Conservation (phyloP, 2,113 vertebrate genomes). For the Phaethon lepturus region DNA sequence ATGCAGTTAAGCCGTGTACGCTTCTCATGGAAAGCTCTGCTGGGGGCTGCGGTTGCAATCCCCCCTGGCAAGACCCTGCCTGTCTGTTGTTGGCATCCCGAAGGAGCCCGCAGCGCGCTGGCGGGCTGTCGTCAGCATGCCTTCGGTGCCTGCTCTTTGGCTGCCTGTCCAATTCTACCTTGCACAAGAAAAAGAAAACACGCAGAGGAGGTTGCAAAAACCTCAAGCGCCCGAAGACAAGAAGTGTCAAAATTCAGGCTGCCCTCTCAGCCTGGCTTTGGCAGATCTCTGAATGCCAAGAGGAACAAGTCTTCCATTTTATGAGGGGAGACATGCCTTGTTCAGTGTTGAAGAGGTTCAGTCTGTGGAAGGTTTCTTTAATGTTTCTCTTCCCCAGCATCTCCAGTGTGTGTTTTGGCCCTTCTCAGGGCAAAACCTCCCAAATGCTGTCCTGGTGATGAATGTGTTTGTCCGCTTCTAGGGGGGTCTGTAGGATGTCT, state of each 20-base stretch:
- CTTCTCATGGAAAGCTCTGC: not conserved
- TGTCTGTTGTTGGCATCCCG: not conserved
- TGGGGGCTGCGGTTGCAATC: not conserved
- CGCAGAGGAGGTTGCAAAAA: not conserved
- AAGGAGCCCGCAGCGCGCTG: not conserved
- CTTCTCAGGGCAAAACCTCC: not conserved
- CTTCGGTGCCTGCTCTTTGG: not conserved
- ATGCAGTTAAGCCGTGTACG: accelerated
- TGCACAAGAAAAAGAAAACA: constrained; percentile 4
- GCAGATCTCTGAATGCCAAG: not conserved
- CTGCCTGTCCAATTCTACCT: constrained; percentile 21
- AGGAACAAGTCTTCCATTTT: not conserved
- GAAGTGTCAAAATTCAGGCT: constrained; percentile 24
- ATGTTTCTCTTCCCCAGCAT: not conserved
- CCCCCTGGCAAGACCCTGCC: not conserved
- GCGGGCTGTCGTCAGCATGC: not conserved
- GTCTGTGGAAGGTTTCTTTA: not conserved
- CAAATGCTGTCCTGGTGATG: not conserved
- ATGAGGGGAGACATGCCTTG: not conserved
- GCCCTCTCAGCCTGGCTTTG: not conserved
- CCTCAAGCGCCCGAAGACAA: not conserved
- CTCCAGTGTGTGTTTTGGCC: not conserved
- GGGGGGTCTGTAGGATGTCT: not conserved
- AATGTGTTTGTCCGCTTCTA: not conserved
- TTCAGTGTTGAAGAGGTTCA: not conserved